phyloP scores from a whole-genome alignment of 2,113 vertebrate genomes.

The Microtus pennsylvanicus region DNA sequence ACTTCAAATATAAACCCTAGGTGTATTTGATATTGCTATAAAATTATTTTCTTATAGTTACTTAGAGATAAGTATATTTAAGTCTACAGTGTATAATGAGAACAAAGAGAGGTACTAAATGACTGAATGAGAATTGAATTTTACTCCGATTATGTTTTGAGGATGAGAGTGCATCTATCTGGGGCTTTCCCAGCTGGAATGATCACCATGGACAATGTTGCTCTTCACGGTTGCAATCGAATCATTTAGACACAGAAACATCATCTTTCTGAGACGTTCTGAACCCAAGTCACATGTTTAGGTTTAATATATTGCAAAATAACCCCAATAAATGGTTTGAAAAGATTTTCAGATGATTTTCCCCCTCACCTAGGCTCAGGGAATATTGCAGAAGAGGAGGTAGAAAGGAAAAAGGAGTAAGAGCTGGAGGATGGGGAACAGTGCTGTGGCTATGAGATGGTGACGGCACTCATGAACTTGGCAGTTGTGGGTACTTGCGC shows the following conservation, averaged over 20 bases:
- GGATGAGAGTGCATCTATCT: not conserved
- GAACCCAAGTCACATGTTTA: not conserved
- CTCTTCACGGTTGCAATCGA: not conserved
- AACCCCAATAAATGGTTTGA: not conserved
- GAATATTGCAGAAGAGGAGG: not conserved
- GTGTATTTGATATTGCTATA: not conserved
- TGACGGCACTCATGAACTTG: not conserved
- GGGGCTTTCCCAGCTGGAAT: slow-evolving; percentile 11
- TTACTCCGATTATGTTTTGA: slow-evolving; percentile 12
- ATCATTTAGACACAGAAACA: slow-evolving; percentile 27
- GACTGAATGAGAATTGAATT: not conserved
- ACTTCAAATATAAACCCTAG: slow-evolving; percentile 37
- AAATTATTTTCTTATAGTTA: slow-evolving; percentile 17
- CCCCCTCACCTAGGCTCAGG: not conserved
- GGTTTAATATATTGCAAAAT: slow-evolving; percentile 45
- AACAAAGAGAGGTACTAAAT: not conserved
- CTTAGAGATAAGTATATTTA: not conserved
- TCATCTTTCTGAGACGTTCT: slow-evolving; percentile 9
- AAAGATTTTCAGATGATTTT: not conserved
- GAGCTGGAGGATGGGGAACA: not conserved
- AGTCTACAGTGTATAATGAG: not conserved
- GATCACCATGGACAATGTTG: not conserved
- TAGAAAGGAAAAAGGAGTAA: not conserved
- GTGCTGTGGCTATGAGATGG: no score
- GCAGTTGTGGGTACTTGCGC: no score